A percentile compares a stretch with the other conserved stretches of the same genome.
phyloP scores from a whole-genome alignment of 2,888 invertebrate genomes.

The Aporophyla lueneburgensis region DNA sequence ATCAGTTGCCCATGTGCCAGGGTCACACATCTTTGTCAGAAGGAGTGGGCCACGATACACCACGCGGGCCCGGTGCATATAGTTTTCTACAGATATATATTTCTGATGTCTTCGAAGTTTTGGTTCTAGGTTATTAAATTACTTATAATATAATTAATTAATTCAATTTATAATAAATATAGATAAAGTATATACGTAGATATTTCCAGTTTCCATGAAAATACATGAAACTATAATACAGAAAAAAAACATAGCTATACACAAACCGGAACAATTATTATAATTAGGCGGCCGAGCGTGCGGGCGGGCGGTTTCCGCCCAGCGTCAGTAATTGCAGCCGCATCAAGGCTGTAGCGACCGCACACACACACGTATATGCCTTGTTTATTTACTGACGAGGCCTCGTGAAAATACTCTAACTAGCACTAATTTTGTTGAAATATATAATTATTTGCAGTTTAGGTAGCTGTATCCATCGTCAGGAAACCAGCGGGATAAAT shows the following conservation, averaged over 20 bases:
- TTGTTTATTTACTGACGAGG: slow-evolving; percentile 35
- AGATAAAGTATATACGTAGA: not conserved
- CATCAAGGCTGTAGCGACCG: slow-evolving; percentile 48
- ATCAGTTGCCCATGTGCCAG: too few relatives aligned
- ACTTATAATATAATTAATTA: too few relatives aligned
- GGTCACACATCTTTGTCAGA: too few relatives aligned
- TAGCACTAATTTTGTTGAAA: slow-evolving; percentile 23
- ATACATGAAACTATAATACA: not conserved
- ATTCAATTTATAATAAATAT: too few relatives aligned
- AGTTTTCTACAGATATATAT: too few relatives aligned
- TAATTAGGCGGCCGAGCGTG: slow-evolving; percentile 42
- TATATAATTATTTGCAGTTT: not conserved
- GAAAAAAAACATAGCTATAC: not conserved
- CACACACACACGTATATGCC: slow-evolving; percentile 20
- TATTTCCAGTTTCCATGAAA: not conserved
- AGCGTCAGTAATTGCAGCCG: slow-evolving; percentile 59
- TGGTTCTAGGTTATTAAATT: too few relatives aligned
- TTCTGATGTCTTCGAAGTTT: too few relatives aligned
- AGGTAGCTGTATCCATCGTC: not conserved
- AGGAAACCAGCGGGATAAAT: not conserved
- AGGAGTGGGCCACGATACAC: too few relatives aligned
- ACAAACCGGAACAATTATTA: slow-evolving; percentile 39
- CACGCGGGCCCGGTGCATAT: too few relatives aligned
- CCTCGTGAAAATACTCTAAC: slow-evolving; percentile 40
- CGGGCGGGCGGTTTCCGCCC: slow-evolving; percentile 46